Base-by-base conservation (phyloP, 1,140 invertebrate genomes). In the Leptopilina boulardi region DNA sequence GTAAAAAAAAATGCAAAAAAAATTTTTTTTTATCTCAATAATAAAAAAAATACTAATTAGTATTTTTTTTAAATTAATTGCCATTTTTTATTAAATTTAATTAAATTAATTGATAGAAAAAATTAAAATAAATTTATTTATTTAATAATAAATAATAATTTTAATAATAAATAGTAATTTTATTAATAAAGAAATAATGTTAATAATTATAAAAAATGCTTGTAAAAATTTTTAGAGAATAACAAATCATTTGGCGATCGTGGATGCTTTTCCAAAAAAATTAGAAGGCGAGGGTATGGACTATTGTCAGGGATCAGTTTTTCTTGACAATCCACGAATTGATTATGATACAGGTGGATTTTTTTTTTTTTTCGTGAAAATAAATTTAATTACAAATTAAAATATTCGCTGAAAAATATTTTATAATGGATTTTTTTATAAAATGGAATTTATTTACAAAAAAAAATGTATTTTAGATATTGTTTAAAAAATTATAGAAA, bases 231-330 rank as follows among this genome's bases (percentile, higher is more conserved):
- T 56, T 73, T 54, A 89, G 92, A 90, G 89, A 84, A 91, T 94
- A 70, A 92, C 91, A 56, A 89, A 87, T 71, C 93, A 94, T 76
- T 73, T 94, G n/a, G 92, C 92, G 3, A 87, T 94, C 5, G 90
- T 93, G 10, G 93, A 94, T 86, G 90, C 93, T 1, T 92, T 87
- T 72, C 91, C 90, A 15, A 92, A 94, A 80, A 94, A 93, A 80
- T 79, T 94, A 11, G 89, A 92, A 77, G 93, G 93, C 6, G 93
- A 94, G 83, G 91, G 93, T 85, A 87, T 93, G 89, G 93, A 93
- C 75, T 87, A 88, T 15, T 83, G 82, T 76, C 93, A 94, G 77
- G 92, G 92, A 4, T 84, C 92, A 6, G 83, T 90, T 3, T 94
- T 94, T 81, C 82, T 93, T n/a, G 88, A 87, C 38, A 88, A 91